A percentile compares a stretch with the other conserved stretches of the same genome.
Conservation (phyloP, 2,113 vertebrate genomes). For the Syngnathoides biaculeatus region DNA sequence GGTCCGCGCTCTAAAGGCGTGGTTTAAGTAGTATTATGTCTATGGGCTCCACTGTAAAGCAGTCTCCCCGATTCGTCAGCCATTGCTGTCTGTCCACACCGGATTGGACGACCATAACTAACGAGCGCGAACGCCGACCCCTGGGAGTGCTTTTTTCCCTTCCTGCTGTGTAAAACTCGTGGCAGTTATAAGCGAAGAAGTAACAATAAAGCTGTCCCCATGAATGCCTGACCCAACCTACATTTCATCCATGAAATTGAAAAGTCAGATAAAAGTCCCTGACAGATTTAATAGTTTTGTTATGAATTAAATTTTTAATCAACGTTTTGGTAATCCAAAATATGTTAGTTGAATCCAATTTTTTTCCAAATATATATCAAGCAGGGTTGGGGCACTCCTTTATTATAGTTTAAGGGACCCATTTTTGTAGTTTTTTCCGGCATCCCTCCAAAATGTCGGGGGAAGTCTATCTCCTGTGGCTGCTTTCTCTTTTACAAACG, state of each 20-base stretch:
- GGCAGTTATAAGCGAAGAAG: slow-evolving; percentile 23
- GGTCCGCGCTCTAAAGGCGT: neutral
- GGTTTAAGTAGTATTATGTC: neutral
- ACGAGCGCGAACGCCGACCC: neutral
- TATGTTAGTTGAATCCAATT: neutral
- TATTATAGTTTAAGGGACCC: neutral
- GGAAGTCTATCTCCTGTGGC: slow-evolving; percentile 65
- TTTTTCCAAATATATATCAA: neutral
- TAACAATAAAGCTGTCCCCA: neutral
- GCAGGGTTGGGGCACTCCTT: neutral
- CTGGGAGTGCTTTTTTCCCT: neutral
- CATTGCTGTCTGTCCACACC: slow-evolving; percentile 27
- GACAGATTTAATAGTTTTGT: fast-evolving
- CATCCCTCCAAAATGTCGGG: slow-evolving; percentile 75
- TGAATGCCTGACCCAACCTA: neutral
- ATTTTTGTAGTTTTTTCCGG: slow-evolving; percentile 1
- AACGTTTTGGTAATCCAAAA: neutral
- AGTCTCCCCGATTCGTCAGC: neutral
- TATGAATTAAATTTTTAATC: too few relatives aligned
- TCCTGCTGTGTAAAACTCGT: neutral
- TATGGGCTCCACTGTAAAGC: neutral
- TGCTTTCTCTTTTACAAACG: slow-evolving; percentile 78
- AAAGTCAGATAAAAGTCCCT: neutral
- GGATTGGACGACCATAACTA: slow-evolving; percentile 51
- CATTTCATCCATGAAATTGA: too few relatives aligned